phyloP scores from a whole-genome alignment of 2,113 vertebrate genomes.

The Promerops cafer region DNA sequence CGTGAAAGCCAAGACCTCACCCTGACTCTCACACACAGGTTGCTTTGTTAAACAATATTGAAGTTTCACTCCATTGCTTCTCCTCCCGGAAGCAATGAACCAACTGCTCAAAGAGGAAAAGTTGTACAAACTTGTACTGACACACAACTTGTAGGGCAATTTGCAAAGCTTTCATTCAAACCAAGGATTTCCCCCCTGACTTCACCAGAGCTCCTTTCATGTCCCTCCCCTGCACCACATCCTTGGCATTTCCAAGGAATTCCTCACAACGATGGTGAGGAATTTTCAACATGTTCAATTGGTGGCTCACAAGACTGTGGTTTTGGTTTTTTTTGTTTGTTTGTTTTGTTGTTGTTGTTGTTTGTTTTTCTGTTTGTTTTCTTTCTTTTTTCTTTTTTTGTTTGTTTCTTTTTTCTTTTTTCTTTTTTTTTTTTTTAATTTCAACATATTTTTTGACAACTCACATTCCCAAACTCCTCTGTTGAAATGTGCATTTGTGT shows the following conservation, averaged over 20 bases:
- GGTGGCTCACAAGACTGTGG: background rate
- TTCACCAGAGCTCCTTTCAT: background rate
- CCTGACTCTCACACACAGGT: background rate
- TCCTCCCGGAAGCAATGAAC: background rate
- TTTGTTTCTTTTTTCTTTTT: no score
- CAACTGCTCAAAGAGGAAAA: background rate
- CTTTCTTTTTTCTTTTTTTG: no score
- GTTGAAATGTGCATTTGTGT: background rate
- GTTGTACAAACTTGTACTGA: background rate
- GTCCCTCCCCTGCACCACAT: background rate
- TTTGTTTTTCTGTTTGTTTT: background rate
- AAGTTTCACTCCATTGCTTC: constrained; percentile 11
- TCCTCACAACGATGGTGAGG: rapidly evolving
- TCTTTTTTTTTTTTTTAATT: background rate
- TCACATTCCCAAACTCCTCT: background rate
- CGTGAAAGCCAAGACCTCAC: background rate
- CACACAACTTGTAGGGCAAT: background rate
- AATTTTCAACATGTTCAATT: background rate
- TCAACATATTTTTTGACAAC: background rate
- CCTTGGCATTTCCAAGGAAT: background rate
- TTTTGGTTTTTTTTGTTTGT: background rate
- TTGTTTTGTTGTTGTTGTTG: background rate
- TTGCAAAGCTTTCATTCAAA: background rate
- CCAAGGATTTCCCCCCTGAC: background rate
- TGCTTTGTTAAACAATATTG: constrained; percentile 14